Evolutionary conservation across 2,113 vertebrate genomes (phyloP).

Genomic region (Scytalopus superciliaris): DNA sequence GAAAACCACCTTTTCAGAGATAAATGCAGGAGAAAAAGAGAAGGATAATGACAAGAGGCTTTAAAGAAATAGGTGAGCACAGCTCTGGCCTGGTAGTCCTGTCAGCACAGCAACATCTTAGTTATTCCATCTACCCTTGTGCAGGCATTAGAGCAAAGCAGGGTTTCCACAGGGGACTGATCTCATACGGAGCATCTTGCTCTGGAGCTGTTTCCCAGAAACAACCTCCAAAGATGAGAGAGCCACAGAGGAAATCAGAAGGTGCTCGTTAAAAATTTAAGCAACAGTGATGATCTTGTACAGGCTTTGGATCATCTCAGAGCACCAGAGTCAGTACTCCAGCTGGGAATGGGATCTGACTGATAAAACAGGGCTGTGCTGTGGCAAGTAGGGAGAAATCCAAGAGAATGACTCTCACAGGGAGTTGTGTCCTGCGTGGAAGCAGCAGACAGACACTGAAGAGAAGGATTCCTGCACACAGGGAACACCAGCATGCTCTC

Average conservation of each 20-base stretch:
- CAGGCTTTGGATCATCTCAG: background rate
- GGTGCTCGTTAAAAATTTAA: background rate
- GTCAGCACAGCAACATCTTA: background rate
- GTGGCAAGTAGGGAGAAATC: background rate
- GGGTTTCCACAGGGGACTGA: background rate
- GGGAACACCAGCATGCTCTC: background rate
- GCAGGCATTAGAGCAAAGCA: background rate
- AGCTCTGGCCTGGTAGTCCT: background rate
- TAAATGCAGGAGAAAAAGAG: background rate
- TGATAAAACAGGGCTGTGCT: background rate
- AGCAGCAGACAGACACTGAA: background rate
- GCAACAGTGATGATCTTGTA: background rate
- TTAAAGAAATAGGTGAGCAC: background rate
- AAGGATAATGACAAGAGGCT: background rate
- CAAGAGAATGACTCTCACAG: background rate
- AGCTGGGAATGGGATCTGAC: background rate
- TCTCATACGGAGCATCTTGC: background rate
- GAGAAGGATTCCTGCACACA: background rate
- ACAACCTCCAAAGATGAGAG: background rate
- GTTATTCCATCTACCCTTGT: background rate
- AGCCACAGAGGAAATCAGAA: background rate
- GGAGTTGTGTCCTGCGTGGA: background rate
- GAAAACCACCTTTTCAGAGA: background rate
- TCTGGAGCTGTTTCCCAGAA: background rate
- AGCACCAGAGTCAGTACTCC: background rate